phyloP scores from a whole-genome alignment of 37 sponge, comb jelly and placozoan genomes.

The Eunapius fragilis region DNA sequence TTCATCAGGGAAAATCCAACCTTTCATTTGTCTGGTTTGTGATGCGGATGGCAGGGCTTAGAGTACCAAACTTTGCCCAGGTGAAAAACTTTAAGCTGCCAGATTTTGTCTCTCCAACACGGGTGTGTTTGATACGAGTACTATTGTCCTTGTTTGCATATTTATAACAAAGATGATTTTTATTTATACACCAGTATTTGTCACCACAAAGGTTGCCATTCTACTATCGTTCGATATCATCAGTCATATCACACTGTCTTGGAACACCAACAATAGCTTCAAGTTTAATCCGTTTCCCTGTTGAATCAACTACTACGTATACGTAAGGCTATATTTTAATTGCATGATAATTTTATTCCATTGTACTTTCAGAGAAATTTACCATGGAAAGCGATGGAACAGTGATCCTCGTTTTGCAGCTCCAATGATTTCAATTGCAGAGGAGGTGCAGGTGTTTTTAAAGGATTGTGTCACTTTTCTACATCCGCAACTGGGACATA shows the following conservation, averaged over 20 bases:
- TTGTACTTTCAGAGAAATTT: too few relatives aligned
- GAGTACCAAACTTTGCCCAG: slow-evolving; percentile 5
- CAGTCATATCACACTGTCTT: neutral
- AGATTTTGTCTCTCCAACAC: slow-evolving; percentile 17
- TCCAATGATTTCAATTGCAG: too few relatives aligned
- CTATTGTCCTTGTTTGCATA: neutral
- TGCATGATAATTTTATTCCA: too few relatives aligned
- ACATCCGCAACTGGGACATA: neutral
- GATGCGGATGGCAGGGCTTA: neutral
- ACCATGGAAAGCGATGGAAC: too few relatives aligned
- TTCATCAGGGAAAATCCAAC: too few relatives aligned
- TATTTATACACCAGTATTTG: neutral
- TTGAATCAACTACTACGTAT: neutral
- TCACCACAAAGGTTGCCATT: slow-evolving; percentile 1
- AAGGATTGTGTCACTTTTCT: too few relatives aligned
- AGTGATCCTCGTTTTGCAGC: too few relatives aligned
- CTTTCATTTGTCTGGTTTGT: neutral
- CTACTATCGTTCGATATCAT: neutral
- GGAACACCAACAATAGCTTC: neutral
- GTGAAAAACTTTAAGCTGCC: slow-evolving; percentile 24
- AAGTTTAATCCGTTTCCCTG: neutral
- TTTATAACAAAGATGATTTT: neutral
- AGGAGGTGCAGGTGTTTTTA: too few relatives aligned
- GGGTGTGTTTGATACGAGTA: slow-evolving; percentile 4
- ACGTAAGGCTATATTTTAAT: neutral